A percentile compares a stretch with the other conserved stretches of the same genome.
phyloP scores from a whole-genome alignment of 2,797 vertebrate genomes.

The Podarcis siculus region DNA sequence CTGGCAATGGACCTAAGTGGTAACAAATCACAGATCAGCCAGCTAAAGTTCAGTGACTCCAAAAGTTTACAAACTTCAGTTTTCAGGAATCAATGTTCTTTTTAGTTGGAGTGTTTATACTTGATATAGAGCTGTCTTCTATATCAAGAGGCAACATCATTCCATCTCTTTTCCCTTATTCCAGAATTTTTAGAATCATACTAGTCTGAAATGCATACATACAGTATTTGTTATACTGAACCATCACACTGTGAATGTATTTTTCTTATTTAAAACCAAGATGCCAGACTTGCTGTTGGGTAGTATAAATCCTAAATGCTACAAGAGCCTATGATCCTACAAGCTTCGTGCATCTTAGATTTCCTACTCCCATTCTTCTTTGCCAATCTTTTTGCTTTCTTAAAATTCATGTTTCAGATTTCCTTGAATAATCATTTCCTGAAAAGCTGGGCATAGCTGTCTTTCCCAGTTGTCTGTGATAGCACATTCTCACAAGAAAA shows the following conservation, averaged over 20 bases:
- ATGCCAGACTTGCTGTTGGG: background rate
- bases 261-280: background rate
- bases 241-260: background rate
- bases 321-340: background rate
- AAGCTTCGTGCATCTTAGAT: background rate
- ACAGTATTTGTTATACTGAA: background rate
- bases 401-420: background rate
- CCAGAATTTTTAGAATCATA: background rate
- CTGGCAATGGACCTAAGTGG: background rate
- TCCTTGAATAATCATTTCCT: background rate
- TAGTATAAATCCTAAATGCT: background rate
- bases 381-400: background rate
- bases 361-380: background rate
- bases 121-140: background rate
- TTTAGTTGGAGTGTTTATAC: slow-evolving; percentile 14
- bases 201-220: background rate
- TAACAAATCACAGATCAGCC: slow-evolving; percentile 6
- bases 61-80: slow-evolving; percentile 39
- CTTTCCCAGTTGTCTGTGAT: background rate
- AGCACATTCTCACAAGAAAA: background rate
- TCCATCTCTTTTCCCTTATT: background rate
- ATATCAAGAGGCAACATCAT: background rate
- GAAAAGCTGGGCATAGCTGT: background rate
- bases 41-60: slow-evolving; percentile 40
- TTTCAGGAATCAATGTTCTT: slow-evolving; percentile 27